Evolutionary conservation across 2,888 invertebrate species (phyloP).

Genomic region (Onthophagus sagittarius): DNA sequence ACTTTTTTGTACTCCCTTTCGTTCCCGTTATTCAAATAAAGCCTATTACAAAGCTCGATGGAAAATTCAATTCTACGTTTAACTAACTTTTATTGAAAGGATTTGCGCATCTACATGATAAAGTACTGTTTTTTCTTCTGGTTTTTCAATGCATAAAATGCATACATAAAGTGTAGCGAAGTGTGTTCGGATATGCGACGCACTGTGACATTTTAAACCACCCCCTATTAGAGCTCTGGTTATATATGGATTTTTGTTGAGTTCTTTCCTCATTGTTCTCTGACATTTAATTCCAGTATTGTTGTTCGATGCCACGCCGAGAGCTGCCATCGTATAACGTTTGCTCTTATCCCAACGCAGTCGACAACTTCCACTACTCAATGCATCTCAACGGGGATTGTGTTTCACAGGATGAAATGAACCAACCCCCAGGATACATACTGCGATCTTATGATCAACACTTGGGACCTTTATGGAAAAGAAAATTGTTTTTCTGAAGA

Average conservation of each 20-base stretch:
- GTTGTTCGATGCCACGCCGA: background rate
- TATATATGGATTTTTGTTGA: background rate
- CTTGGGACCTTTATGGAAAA: background rate
- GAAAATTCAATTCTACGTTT: too few relatives aligned
- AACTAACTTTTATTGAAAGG: too few relatives aligned
- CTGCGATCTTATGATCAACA: background rate
- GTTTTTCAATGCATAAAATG: background rate
- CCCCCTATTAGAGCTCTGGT: background rate
- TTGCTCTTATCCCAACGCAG: background rate
- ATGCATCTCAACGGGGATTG: background rate
- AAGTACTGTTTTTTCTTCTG: background rate
- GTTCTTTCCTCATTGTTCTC: background rate
- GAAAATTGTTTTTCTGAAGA: too few relatives aligned
- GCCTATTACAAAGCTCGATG: too few relatives aligned
- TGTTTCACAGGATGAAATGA: background rate
- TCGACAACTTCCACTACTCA: background rate
- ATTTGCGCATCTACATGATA: too few relatives aligned
- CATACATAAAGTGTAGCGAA: background rate
- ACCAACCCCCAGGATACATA: background rate
- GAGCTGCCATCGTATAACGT: background rate
- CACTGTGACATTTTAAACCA: background rate
- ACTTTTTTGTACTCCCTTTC: background rate
- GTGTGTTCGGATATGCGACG: background rate
- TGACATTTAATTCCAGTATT: background rate
- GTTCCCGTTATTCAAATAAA: background rate